Evolutionary conservation across 23 tunicate species (phyloP), one percentile per base, ranked within the genome.

Genomic region (Corella eumyota): DNA sequence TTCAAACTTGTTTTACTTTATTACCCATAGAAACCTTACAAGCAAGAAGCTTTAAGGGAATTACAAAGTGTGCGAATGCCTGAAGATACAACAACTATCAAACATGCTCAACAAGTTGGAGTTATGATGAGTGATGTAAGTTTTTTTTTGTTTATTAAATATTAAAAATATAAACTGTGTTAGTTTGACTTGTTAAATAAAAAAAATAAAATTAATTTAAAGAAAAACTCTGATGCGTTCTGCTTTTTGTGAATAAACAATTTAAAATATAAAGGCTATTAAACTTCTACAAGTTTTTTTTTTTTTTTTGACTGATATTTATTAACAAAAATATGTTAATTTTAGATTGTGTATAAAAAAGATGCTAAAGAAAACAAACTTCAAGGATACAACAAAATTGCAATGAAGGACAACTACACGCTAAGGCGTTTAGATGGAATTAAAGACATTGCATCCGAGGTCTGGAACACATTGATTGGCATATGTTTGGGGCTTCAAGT

Each of bases 101-200:
- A 67, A 26, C 96, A 88, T 34, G 96, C 96, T 3, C 35, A 69
- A 32, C 61, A 85, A 32, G 79, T 68, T 23, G 78, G 78, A 50
- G 79, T 73, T 48, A 77, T 88, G 23, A 66, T 65, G 40, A 88
- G 96, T 56, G 77, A 88, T 44, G 96, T 88, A 57, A 72, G 94
- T 52, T 11, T 15, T 32, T 45, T 45, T 6, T 26, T 7, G 48
- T 24, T 7, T 11, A 26, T 60, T 60, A 30, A n/a, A 11, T 40
- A 40, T 40, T 53, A 20, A 11, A 53, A 53, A 13, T 40, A 9
- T 40, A 40, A 40, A 40, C 48, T 9, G 15, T 40, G 15, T 40
- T 40, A 40, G 11, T 40, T 40, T 40, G 15, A 40, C 48, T 40
- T 40, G 48, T 40, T 40, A 40, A 9, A 40, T 40, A 9, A 40